A percentile compares a stretch with the other conserved stretches of the same genome.
These are phyloP conservation scores for Auanema sp. DNA, from an alignment of 2,888 invertebrate species.

Conservation along the genomic window DNA sequence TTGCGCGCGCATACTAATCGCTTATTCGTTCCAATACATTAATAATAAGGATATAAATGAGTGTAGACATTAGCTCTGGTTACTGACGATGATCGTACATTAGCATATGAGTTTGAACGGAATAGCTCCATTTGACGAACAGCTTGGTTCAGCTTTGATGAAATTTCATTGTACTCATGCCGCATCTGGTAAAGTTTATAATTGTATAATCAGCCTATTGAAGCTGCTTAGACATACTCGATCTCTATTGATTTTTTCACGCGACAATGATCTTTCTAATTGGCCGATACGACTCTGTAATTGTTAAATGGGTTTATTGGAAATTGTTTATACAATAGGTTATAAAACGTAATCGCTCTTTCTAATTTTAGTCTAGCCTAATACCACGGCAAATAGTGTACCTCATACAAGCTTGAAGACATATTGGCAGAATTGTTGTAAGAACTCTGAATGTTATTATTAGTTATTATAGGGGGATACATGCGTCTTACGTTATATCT, in stretches of 20 bases:
- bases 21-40: conserved; percentile 18
- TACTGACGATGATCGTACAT: conserved; percentile 48
- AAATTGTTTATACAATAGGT: too few relatives aligned
- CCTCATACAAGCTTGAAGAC: conserved; percentile 15
- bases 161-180: conserved; percentile 56
- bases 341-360: not conserved
- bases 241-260: conserved; percentile 60
- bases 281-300: conserved; percentile 61
- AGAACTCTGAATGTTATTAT: too few relatives aligned
- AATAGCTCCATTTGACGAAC: conserved; percentile 62
- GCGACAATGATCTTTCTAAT: conserved; percentile 62
- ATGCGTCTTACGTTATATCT: too few relatives aligned
- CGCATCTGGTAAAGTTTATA: conserved; percentile 46
- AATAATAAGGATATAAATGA: conserved; percentile 63
- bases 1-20: conserved; percentile 1
- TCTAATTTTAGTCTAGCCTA: not conserved
- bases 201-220: not conserved
- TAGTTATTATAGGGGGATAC: too few relatives aligned
- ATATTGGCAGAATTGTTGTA: too few relatives aligned
- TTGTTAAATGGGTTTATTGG: conserved; percentile 8
- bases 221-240: conserved; percentile 19
- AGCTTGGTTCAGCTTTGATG: conserved; percentile 61
- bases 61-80: conserved; percentile 61
- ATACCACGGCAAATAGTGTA: conserved; percentile 1
- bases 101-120: conserved; percentile 57